Percentiles rank a stretch among this genome's conserved stretches.
phyloP scores from a whole-genome alignment of 2,113 vertebrate genomes.

The Zapornia atra region DNA sequence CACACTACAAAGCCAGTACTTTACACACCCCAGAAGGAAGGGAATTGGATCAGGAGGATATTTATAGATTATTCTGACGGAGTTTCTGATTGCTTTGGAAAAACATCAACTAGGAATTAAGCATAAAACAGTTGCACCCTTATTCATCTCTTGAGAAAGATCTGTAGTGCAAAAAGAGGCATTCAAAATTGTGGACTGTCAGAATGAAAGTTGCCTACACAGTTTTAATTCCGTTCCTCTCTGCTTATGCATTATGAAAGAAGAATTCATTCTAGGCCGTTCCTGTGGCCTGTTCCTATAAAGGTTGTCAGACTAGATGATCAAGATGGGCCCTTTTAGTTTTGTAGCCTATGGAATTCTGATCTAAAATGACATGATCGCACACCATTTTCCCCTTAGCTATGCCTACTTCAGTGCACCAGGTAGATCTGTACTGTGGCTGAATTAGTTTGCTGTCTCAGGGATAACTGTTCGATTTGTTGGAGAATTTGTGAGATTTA shows the following conservation, averaged over 20 bases:
- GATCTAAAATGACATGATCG: constrained; percentile 5
- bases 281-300: neutral
- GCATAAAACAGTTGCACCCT: neutral
- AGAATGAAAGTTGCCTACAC: neutral
- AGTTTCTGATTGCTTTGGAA: constrained; percentile 3
- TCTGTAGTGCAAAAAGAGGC: neutral
- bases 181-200: neutral
- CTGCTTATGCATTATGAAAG: constrained; percentile 39
- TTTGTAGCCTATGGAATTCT: constrained; percentile 18
- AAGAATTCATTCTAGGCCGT: neutral
- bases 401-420: neutral
- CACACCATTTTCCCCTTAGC: constrained; percentile 19
- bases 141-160: neutral
- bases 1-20: neutral
- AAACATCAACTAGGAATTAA: neutral
- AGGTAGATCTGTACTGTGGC: constrained; percentile 5
- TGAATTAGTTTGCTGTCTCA: constrained; percentile 9
- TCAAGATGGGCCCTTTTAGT: constrained; percentile 22
- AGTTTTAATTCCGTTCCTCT: constrained; percentile 31
- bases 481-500: neutral
- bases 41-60: constrained; percentile 39
- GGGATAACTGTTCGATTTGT: neutral
- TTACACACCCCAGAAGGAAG: neutral
- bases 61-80: constrained; percentile 25
- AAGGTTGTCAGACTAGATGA: constrained; percentile 55